These are phyloP conservation scores for Drosophila ezoana DNA, from an alignment of 2,888 invertebrate genomes.

Conservation along the genomic window DNA sequence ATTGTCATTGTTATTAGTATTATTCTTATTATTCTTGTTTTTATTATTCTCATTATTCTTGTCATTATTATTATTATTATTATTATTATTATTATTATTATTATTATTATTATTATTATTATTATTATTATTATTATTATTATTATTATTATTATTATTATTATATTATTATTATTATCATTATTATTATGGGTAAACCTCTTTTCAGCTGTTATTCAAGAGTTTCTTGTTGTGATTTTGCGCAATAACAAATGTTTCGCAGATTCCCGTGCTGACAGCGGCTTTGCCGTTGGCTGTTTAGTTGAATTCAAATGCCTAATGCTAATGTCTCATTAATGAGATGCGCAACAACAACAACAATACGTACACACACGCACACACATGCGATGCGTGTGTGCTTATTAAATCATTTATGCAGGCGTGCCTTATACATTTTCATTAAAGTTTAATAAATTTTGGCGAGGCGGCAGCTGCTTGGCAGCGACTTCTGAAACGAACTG, in stretches of 20 bases:
- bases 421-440: conserved; percentile 79
- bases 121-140: background rate
- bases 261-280: conserved; percentile 45
- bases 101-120: background rate
- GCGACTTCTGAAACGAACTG: conserved; percentile 17
- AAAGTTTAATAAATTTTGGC: conserved; percentile 76
- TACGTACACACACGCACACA: conserved; percentile 4
- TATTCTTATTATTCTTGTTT: background rate
- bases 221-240: conserved; percentile 10
- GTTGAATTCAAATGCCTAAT: conserved; percentile 56
- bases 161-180: background rate
- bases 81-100: too few species aligned
- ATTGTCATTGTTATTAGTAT: background rate
- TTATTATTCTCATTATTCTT: background rate
- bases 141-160: background rate
- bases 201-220: conserved; percentile 1
- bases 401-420: conserved; percentile 79
- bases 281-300: conserved; percentile 25
- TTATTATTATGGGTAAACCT: background rate
- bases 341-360: conserved; percentile 28
- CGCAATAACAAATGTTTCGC: conserved; percentile 41
- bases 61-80: background rate
- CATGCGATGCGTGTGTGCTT: conserved; percentile 47
- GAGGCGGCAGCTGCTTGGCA: conserved; percentile 42
- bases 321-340: conserved; percentile 64